Evolutionary conservation across 2,113 vertebrate species (phyloP), one percentile per base, ranked within the genome.

Genomic region (Callorhinus ursinus): DNA sequence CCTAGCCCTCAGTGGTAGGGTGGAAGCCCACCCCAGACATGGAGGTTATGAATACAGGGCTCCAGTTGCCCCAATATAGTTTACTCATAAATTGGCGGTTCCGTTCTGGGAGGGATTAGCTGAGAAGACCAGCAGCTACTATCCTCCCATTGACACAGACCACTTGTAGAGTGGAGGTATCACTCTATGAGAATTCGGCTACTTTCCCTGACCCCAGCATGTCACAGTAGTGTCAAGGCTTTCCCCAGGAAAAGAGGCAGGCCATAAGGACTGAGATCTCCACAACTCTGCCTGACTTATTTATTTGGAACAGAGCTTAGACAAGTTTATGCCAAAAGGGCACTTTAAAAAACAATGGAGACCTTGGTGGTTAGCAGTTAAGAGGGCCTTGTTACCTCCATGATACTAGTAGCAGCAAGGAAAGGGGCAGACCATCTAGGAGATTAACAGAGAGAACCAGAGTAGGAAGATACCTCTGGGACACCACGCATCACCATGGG

Each of bases 401-500:
- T 57, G 36, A 53, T 61, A 12, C 7, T 53, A 69, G 21, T 55
- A 84, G 61, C 15, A 88, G 11, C 18, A 36, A 13, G 12, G 16
- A 49, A 53, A 57, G n/a, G 72, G 18, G 2, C 15, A 90, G 57
- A 53, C 2, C 24, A 86, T 16, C 21, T 13, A 81, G 67, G 46
- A 76, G 22, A 61, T 63, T 39, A 69, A 76, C 51, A 61, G 36
- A 65, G n/a, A 53, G 76, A 93, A 31, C 14, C 31, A 59, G 53
- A 8, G 19, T 46, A 71, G 71, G 14, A 79, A 82, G 55, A 22
- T 18, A 2, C 53, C 49, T 53, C 5, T 95, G 53, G 15, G 53
- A 19, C 28, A n/a, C 3, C 42, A 67, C 7, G 28, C 7, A 28
- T n/a, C 10, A 2, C 36, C 19, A 2, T 22, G 9, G 19, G 1